Conservation (phyloP, 2,888 invertebrate species). For the Eupeodes luniger region DNA sequence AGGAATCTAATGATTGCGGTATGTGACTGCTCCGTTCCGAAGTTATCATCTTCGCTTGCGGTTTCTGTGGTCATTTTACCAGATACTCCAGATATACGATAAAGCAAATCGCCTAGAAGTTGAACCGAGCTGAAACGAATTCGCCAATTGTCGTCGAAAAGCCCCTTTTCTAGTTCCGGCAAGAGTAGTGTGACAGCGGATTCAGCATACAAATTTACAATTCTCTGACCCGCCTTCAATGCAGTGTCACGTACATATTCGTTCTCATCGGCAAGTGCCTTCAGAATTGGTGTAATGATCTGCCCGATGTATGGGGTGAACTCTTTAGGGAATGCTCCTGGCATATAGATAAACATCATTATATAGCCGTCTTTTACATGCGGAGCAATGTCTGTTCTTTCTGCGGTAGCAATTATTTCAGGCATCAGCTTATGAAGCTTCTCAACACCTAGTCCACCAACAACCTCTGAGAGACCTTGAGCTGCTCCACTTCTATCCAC, state of each 20-base stretch:
- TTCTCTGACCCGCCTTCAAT: slow-evolving; percentile 97
- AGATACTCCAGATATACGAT: slow-evolving; percentile 98
- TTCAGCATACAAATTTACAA: slow-evolving; percentile 98
- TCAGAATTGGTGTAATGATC: slow-evolving; percentile 98
- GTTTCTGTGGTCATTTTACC: slow-evolving; percentile 99
- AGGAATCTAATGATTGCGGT: slow-evolving; percentile 94
- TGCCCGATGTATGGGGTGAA: slow-evolving; percentile 98
- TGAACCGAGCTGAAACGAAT: slow-evolving; percentile 98
- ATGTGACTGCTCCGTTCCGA: slow-evolving; percentile 98
- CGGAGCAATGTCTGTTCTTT: slow-evolving; percentile 95
- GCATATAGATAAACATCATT: slow-evolving; percentile 99
- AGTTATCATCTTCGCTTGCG: slow-evolving; percentile 99
- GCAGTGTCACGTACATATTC: slow-evolving; percentile 99
- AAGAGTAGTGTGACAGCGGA: slow-evolving; percentile 96
- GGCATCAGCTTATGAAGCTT: slow-evolving; percentile 99
- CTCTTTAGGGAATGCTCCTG: slow-evolving; percentile 96
- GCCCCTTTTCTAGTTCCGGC: slow-evolving; percentile 96
- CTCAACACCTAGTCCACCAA: slow-evolving; percentile 97
- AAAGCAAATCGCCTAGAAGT: slow-evolving; percentile 96
- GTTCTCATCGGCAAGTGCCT: slow-evolving; percentile 99
- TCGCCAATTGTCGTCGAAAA: slow-evolving; percentile 99
- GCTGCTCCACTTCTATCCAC: slow-evolving; percentile 98
- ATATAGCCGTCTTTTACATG: slow-evolving; percentile 99
- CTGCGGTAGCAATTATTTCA: slow-evolving; percentile 96
- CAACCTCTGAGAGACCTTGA: slow-evolving; percentile 98